Conservation (phyloP, 2,888 invertebrate species). For the Helicoverpa assulta region DNA sequence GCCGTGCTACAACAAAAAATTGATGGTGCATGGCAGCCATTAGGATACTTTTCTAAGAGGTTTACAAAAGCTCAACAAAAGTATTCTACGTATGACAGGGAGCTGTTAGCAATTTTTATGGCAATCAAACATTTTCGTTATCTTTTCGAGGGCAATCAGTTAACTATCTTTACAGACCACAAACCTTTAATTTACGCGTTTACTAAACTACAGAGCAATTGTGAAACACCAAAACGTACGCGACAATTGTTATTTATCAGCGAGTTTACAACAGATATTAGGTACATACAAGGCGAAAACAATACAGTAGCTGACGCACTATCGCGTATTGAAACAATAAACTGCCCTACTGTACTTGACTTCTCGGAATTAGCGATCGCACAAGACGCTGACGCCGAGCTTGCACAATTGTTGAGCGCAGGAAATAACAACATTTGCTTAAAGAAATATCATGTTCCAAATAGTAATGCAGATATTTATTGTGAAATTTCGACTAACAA, state of each 20-base stretch:
- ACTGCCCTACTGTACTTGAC: not conserved
- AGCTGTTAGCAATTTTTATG: not conserved
- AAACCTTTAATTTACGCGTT: conserved; percentile 1
- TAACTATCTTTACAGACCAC: conserved; percentile 3
- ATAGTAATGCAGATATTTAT: not conserved
- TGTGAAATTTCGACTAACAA: not conserved
- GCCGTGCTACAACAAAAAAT: conserved; percentile 1
- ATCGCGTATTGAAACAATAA: not conserved
- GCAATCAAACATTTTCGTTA: not conserved
- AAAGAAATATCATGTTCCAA: not conserved
- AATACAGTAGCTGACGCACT: conserved; percentile 1
- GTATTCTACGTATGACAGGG: not conserved
- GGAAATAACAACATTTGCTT: not conserved
- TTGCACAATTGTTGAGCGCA: not conserved
- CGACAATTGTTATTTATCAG: conserved; percentile 3
- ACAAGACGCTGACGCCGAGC: not conserved
- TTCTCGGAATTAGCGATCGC: not conserved
- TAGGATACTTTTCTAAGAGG: conserved; percentile 12
- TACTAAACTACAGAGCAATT: not conserved
- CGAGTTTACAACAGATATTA: conserved; percentile 7
- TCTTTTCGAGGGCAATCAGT: not conserved
- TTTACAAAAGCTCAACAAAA: conserved; percentile 5
- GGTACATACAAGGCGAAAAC: not conserved
- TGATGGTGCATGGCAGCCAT: not conserved
- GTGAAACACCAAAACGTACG: not conserved